Evolutionary conservation across 2,888 invertebrate species (phyloP).

Genomic region (Drosophila putrida): DNA sequence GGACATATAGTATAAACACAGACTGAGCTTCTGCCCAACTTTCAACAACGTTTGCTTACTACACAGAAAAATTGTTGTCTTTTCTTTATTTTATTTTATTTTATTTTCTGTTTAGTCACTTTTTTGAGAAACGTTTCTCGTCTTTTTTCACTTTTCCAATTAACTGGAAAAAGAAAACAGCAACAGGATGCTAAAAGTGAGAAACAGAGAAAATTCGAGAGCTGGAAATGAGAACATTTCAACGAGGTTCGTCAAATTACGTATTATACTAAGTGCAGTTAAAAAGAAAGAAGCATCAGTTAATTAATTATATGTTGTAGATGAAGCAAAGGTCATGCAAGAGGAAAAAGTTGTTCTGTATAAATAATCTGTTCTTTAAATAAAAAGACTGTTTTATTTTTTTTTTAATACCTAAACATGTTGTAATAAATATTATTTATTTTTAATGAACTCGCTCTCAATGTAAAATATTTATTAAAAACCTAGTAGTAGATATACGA

Average conservation of each 20-base stretch:
- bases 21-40: not conserved
- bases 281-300: not conserved
- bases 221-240: not conserved
- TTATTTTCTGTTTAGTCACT: constrained; percentile 65
- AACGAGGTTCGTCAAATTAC: not conserved
- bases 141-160: constrained; percentile 46
- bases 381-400: too few relatives aligned
- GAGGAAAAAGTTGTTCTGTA: too few relatives aligned
- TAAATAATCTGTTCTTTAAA: too few relatives aligned
- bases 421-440: too few relatives aligned
- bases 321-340: not conserved
- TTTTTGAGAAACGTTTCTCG: constrained; percentile 32
- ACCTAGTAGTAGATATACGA: too few relatives aligned
- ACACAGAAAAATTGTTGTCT: constrained; percentile 35
- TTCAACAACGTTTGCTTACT: constrained; percentile 20
- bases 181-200: constrained; percentile 17
- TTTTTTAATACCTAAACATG: too few relatives aligned
- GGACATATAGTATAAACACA: constrained; percentile 20
- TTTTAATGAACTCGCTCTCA: too few relatives aligned
- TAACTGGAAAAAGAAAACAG: constrained; percentile 42
- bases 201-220: not conserved
- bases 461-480: too few relatives aligned
- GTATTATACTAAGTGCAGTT: constrained; percentile 3
- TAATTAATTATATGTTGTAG: constrained; percentile 4
- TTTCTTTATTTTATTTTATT: constrained; percentile 30